Conservation (phyloP, 2,113 vertebrate genomes). For the Onychostruthus taczanowskii region DNA sequence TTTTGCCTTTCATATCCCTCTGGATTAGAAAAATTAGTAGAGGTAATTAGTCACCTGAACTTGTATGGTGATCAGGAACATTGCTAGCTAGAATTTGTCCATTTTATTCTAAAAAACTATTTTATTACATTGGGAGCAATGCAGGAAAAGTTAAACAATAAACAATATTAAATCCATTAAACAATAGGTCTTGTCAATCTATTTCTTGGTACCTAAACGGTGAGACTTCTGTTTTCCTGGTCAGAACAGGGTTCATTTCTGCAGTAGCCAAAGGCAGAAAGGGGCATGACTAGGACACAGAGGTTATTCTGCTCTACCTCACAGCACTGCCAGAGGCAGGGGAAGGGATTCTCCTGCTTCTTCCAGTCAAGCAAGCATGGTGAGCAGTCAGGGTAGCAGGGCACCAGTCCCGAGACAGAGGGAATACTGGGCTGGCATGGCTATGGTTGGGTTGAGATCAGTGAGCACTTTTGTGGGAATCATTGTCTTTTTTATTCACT, state of each 20-base stretch:
- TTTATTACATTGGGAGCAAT: not conserved
- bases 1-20: not conserved
- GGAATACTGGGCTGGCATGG: not conserved
- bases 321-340: too few species aligned
- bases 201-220: not conserved
- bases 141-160: not conserved
- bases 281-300: rapidly evolving
- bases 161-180: not conserved
- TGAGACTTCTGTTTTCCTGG: not conserved
- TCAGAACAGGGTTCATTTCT: not conserved
- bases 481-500: not conserved
- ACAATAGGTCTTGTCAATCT: not conserved
- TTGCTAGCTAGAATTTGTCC: not conserved
- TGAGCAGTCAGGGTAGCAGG: not conserved
- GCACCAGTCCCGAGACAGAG: rapidly evolving
- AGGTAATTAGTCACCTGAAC: not conserved
- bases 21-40: not conserved
- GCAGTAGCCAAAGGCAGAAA: not conserved
- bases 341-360: not conserved
- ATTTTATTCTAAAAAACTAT: not conserved
- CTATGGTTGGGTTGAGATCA: rapidly evolving
- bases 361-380: not conserved
- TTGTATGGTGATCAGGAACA: not conserved
- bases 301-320: not conserved
- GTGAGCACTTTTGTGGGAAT: not conserved